Evolutionary conservation across 2,797 vertebrate genomes (phyloP), one percentile per base, ranked within the genome.

Genomic region (Spinus olivaceus): DNA sequence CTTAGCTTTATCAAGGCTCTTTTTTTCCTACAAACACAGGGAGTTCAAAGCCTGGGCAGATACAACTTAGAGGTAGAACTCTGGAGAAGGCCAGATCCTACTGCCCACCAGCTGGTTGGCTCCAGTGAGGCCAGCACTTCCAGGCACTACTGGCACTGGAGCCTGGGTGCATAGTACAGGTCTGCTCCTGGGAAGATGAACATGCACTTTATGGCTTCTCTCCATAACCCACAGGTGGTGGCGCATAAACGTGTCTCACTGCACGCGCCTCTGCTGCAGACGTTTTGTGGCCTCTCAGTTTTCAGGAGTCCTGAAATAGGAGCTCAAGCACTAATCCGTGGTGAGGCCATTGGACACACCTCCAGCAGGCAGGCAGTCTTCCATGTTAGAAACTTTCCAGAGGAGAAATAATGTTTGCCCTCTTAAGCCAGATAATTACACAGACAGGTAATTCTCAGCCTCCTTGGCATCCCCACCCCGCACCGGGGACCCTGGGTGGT

Each of bases 111-210:
- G 27, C 53, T 64, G 59, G 6, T 13, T 39, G 41, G 24, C 28
- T 49, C 10, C 65, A 66, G 14, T 8, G 28, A 23, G 59, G 41
- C 22, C 77, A 41, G 64, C 14, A 1, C 35, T 59, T 21, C 18
- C 4, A 7, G 59, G 50, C 20, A 5, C 22, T 41, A 0, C 42
- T 10, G 66, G 25, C 51, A 4, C 66, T 35, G 69, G 30, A 71
- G 19, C 41, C 21, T 18, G 35, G 27, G 21, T 46, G 28, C 8
- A 2, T 3, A 4, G 41, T 4, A 4, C 30, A 25, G 7, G 1
- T 44, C 32, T 61, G 46, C 17, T 64, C 13, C 35, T 37, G 57
- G 35, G 39, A 67, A 67, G 33, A 22, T 49, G 33, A 39, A 7
- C n/a, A 4, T 9, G 21, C 18, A 1, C 23, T 25, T 59, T 2